phyloP scores from a whole-genome alignment of 2,113 vertebrate genomes.

The Neopipo cinnamomea region DNA sequence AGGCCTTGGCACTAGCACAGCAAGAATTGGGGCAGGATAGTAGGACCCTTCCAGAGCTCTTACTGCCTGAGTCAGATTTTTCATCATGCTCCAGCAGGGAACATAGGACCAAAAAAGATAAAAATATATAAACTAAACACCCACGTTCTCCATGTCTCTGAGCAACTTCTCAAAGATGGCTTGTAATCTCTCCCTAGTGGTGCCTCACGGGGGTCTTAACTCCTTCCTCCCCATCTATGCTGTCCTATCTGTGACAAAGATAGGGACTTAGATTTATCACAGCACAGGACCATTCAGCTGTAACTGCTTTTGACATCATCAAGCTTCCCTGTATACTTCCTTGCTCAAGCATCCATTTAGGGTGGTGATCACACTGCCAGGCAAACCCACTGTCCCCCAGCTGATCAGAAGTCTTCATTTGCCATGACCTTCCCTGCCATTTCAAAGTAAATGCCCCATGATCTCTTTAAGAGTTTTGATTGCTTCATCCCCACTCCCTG shows the following conservation, averaged over 20 bases:
- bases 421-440: background rate
- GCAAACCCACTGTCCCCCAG: background rate
- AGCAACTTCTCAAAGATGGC: background rate
- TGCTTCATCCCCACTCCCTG: background rate
- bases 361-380: background rate
- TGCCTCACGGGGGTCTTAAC: background rate
- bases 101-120: background rate
- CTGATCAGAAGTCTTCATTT: background rate
- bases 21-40: background rate
- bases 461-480: background rate
- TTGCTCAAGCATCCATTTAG: background rate
- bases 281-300: background rate
- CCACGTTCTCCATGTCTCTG: background rate
- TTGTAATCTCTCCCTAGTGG: accelerated
- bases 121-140: background rate
- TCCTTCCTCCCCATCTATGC: background rate
- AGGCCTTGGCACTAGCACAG: background rate
- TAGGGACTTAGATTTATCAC: background rate
- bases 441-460: background rate
- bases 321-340: background rate
- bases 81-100: background rate
- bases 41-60: background rate
- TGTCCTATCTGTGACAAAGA: background rate
- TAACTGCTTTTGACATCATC: background rate
- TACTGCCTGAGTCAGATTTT: background rate